Conservation (phyloP, 2,888 invertebrate species). For the Exephanes ischioxanthus region DNA sequence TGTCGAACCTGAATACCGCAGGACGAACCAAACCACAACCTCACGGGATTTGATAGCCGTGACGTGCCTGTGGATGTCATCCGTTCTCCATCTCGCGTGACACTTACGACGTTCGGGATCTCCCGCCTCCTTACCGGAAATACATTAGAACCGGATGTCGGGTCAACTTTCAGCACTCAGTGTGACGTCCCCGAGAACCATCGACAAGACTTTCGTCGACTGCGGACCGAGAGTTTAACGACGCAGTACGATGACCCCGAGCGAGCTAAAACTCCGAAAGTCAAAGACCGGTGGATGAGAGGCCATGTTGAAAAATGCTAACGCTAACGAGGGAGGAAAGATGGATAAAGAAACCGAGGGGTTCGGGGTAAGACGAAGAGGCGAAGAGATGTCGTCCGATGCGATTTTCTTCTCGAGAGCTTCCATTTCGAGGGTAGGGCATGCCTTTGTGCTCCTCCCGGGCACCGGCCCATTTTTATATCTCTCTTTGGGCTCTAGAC, state of each 20-base stretch:
- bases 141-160: conserved; percentile 82
- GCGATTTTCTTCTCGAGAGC: conserved; percentile 75
- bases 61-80: conserved; percentile 61
- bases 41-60: conserved; percentile 80
- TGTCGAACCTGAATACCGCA: conserved; percentile 15
- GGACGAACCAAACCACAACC: conserved; percentile 74
- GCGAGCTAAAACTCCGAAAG: conserved; percentile 3
- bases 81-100: conserved; percentile 53
- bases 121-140: conserved; percentile 76
- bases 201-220: not conserved
- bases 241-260: conserved; percentile 16
- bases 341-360: conserved; percentile 22
- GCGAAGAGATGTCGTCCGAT: conserved; percentile 60
- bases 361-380: not conserved
- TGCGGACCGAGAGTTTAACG: conserved; percentile 12
- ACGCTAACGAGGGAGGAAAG: conserved; percentile 59
- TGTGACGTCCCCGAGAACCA: not conserved
- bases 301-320: conserved; percentile 55
- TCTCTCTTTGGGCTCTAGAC: conserved; percentile 54
- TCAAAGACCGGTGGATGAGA: conserved; percentile 22
- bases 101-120: conserved; percentile 58
- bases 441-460: conserved; percentile 70
- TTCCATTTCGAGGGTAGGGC: conserved; percentile 66
- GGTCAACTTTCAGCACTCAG: conserved; percentile 74
- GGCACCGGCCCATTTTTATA: conserved; percentile 67